Evolutionary conservation across 2,797 vertebrate species (phyloP), one percentile per base, ranked within the genome.

Genomic region (Melanotaenia boesemani): DNA sequence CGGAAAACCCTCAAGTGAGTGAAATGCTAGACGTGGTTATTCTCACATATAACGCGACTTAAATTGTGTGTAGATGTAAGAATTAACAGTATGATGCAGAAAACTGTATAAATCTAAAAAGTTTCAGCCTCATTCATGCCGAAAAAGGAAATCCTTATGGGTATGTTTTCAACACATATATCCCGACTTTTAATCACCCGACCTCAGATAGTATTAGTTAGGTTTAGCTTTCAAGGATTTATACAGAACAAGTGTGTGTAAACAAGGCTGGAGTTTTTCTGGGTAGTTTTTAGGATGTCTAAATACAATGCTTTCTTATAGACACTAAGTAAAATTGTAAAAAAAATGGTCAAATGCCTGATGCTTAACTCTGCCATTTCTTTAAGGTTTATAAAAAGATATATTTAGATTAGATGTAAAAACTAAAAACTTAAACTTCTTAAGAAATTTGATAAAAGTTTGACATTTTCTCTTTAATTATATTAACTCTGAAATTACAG

Each of bases 1-100:
- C 32, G 5, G 61, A 70, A 77, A 78, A 67, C 6, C 60, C 64
- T 81, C 8, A 0, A 68, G 63, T 34, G 63, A 63, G 74, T 67
- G 32, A 41, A 50, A 36, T 26, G 18, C 15, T 44, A 41, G 63
- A n/a, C 50, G 70, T 16, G 1, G 32, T 20, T 57, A 46, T 9
- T 54, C 59, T 70, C 72, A 67, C 30, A 55, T 39, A 44, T 55
- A 70, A 72, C 69, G 24, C 44, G n/a, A 63, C 11, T 59, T 24
- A 48, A 37, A 37, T 48, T 46, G 20, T 58, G 15, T 73, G 56
- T 12, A 32, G 48, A 70, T 81, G 52, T 34, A 63, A 65, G 46
- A 32, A 7, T 41, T n/a, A 37, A 44, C 48, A 8, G 6, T 2
- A 3, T 3, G 37, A 58, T 13, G 57, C 20, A 50, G 48, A 50